phyloP scores from a whole-genome alignment of 2,797 vertebrate species.

The Helicolenus hilgendorfi region DNA sequence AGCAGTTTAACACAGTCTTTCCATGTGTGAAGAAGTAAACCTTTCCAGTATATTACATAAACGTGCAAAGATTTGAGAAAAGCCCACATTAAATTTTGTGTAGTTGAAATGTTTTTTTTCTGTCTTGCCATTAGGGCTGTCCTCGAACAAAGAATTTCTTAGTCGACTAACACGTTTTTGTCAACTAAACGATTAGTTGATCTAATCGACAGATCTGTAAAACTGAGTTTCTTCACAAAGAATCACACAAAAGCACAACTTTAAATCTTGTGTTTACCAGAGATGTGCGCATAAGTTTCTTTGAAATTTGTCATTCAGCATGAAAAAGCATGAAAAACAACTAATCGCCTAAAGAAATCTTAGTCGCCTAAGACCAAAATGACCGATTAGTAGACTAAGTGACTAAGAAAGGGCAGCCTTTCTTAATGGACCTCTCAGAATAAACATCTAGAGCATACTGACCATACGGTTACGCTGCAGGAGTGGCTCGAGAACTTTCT shows the following conservation, averaged over 20 bases:
- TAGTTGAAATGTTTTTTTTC: not conserved
- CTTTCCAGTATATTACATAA: not conserved
- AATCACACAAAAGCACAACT: not conserved
- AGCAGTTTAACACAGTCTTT: not conserved
- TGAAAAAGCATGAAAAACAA: not conserved
- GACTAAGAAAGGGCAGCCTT: not conserved
- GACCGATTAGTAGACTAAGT: no score
- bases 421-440: not conserved
- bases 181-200: not conserved
- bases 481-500: not conserved
- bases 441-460: not conserved
- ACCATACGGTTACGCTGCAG: not conserved
- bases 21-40: not conserved
- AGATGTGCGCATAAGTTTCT: not conserved
- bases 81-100: not conserved
- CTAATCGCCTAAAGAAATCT: not conserved
- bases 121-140: not conserved
- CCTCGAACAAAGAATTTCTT: not conserved
- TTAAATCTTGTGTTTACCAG: not conserved
- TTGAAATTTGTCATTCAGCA: not conserved
- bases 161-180: no score
- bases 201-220: not conserved
- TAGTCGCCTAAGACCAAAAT: accelerated
- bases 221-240: not conserved
- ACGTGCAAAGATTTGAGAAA: not conserved